Percentiles rank a stretch among this genome's conserved stretches.
phyloP scores from a whole-genome alignment of 1,140 invertebrate genomes.

The Philotrypesis tridentata region DNA sequence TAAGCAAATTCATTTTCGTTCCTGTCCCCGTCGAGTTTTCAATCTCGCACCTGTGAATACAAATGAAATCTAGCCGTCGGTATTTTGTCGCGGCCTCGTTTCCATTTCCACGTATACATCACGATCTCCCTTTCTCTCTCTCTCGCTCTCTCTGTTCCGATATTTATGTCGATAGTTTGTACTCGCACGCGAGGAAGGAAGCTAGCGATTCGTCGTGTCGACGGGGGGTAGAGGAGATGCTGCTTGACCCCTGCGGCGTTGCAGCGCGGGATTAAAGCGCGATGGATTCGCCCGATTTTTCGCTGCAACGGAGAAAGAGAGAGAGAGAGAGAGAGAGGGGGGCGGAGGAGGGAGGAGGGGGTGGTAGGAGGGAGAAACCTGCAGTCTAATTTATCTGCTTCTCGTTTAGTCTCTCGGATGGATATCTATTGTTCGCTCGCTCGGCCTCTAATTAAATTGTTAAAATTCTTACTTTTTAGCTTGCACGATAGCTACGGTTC shows the following conservation, averaged over 20 bases:
- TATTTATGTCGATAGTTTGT: constrained; percentile 25
- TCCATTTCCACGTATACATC: neutral
- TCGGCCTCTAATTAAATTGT: neutral
- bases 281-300: neutral
- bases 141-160: constrained; percentile 22
- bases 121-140: constrained; percentile 38
- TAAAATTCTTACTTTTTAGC: neutral
- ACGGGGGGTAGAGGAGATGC: neutral
- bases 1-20: too few species aligned
- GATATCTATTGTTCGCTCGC: neutral
- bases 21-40: too few species aligned
- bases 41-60: neutral
- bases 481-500: too few species aligned
- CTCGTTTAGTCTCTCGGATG: neutral
- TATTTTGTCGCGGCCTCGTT: neutral
- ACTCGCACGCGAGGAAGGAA: neutral
- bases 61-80: neutral
- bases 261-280: neutral
- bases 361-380: too few species aligned
- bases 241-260: neutral
- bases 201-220: neutral
- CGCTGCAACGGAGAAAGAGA: neutral
- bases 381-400: neutral
- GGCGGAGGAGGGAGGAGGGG: too few species aligned
- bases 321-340: too few species aligned